phyloP scores from a whole-genome alignment of 2,888 invertebrate species.

The Acrobasis consociella region DNA sequence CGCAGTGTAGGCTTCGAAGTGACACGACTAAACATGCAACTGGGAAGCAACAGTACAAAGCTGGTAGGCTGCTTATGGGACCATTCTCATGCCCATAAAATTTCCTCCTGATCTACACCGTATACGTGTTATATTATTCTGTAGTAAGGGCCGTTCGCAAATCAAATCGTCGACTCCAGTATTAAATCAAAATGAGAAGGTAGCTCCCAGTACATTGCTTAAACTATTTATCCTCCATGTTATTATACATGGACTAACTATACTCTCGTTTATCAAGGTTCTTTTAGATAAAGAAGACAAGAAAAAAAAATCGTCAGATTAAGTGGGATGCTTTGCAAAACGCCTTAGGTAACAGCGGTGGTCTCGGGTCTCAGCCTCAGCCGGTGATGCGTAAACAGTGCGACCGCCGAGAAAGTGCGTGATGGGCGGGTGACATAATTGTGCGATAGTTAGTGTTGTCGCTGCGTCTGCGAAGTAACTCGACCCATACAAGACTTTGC shows the following conservation, averaged over 20 bases:
- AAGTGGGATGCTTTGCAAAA: conserved; percentile 6
- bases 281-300: not conserved
- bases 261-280: not conserved
- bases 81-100: too few relatives aligned
- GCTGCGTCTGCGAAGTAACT: conserved; percentile 38
- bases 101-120: too few relatives aligned
- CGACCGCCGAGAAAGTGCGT: conserved; percentile 63
- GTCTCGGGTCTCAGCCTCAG: conserved; percentile 9
- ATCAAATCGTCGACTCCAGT: too few relatives aligned
- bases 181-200: too few relatives aligned
- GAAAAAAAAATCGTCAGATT: not conserved
- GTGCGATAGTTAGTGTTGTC: conserved; percentile 46
- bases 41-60: too few relatives aligned
- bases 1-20: too few relatives aligned
- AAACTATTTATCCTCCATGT: too few relatives aligned
- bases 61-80: too few relatives aligned
- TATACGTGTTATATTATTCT: too few relatives aligned
- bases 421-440: conserved; percentile 75
- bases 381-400: conserved; percentile 53
- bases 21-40: too few relatives aligned
- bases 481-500: conserved; percentile 25
- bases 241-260: not conserved
- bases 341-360: conserved; percentile 19
- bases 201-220: too few relatives aligned
- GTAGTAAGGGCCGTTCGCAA: too few relatives aligned